A percentile compares a stretch with the other conserved stretches of the same genome.
phyloP scores from a whole-genome alignment of 2,113 vertebrate genomes.

The Atractosteus spatula region DNA sequence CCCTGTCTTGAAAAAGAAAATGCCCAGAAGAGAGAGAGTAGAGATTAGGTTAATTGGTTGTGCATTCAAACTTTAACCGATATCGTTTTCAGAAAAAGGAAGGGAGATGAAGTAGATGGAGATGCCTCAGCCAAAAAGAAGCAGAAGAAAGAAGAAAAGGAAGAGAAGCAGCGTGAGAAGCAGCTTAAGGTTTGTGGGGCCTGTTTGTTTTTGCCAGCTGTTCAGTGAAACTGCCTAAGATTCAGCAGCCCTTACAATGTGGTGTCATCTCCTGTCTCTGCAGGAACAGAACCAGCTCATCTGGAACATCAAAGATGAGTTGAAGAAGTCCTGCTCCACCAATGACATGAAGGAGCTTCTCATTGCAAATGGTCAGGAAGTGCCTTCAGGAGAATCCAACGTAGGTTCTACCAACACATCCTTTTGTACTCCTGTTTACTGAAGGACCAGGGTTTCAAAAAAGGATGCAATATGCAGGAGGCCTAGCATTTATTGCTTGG shows the following conservation, averaged over 20 bases:
- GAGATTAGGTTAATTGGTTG: too few species aligned
- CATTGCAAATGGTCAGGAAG: slow-evolving; percentile 87
- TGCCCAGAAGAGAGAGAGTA: too few species aligned
- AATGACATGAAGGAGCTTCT: slow-evolving; percentile 94
- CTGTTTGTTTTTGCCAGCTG: neutral
- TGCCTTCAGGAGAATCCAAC: slow-evolving; percentile 90
- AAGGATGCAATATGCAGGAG: too few species aligned
- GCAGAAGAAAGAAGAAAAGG: slow-evolving; percentile 81
- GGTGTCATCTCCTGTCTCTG: slow-evolving; percentile 2
- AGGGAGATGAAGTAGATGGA: slow-evolving; percentile 77
- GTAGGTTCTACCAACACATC: slow-evolving; percentile 61
- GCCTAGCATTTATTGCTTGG: too few species aligned
- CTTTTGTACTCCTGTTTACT: too few species aligned
- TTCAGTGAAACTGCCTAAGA: neutral
- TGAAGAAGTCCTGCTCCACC: slow-evolving; percentile 83
- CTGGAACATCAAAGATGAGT: slow-evolving; percentile 92
- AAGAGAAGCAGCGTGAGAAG: slow-evolving; percentile 70
- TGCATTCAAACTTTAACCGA: neutral
- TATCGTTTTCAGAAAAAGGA: slow-evolving; percentile 77
- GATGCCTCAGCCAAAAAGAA: slow-evolving; percentile 77
- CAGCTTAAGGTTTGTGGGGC: slow-evolving; percentile 58
- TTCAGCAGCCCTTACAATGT: neutral
- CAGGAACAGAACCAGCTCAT: slow-evolving; percentile 90
- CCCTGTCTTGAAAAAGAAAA: too few species aligned
- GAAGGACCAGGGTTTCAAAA: too few species aligned